These are phyloP conservation scores for Alces alces DNA, from an alignment of 2,113 vertebrate genomes.

Conservation along the genomic window DNA sequence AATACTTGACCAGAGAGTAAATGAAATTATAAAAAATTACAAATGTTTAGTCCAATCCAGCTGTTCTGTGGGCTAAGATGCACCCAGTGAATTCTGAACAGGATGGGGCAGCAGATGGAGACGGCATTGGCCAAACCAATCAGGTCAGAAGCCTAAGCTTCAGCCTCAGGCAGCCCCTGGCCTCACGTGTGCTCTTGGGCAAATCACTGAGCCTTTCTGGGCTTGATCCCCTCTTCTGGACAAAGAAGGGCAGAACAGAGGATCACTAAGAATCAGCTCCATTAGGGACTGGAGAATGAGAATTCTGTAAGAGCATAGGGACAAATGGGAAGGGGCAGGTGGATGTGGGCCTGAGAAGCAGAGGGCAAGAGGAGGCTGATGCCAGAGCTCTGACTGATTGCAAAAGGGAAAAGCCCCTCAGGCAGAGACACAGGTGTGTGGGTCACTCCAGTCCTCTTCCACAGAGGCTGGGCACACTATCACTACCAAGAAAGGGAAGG, in stretches of 20 bases:
- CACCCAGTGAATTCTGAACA: background rate
- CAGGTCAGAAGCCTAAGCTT: background rate
- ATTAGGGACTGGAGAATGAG: background rate
- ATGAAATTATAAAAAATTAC: background rate
- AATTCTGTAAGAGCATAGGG: background rate
- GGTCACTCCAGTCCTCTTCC: background rate
- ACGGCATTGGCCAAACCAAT: background rate
- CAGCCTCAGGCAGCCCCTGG: background rate
- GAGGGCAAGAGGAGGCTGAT: background rate
- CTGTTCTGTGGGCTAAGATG: background rate
- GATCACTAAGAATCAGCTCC: background rate
- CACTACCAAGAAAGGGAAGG: background rate
- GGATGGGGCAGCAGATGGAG: no score
- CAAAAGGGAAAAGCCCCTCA: background rate
- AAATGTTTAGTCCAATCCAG: background rate
- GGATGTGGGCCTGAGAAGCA: background rate
- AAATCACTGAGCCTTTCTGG: background rate
- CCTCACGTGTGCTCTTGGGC: background rate
- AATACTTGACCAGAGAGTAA: background rate
- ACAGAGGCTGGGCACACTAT: background rate
- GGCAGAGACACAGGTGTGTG: background rate
- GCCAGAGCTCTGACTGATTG: background rate
- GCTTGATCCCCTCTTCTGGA: background rate
- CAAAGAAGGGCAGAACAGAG: background rate
- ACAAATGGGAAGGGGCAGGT: fast-evolving